Conservation (phyloP, 2,797 vertebrate species). For the Megalops cyprinoides region DNA sequence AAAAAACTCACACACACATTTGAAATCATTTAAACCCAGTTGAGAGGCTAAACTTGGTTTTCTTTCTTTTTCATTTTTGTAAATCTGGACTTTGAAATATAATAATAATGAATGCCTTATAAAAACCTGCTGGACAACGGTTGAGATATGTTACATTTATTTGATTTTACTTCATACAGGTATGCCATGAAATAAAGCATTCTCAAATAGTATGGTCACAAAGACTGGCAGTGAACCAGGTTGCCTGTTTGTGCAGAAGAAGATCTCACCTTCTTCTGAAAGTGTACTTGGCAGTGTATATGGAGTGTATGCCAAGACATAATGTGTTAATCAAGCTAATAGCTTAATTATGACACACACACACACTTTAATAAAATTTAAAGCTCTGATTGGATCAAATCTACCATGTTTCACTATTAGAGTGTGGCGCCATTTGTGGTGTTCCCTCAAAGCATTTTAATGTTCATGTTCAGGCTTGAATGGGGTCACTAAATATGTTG, state of each 20-base stretch:
- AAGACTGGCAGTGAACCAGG: constrained; percentile 1
- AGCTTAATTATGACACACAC: constrained; percentile 15
- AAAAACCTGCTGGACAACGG: not conserved
- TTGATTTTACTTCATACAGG: not conserved
- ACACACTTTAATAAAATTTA: not conserved
- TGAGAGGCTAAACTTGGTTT: not conserved
- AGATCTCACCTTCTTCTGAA: not conserved
- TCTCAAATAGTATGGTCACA: not conserved
- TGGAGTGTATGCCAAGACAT: not conserved
- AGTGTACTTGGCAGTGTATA: not conserved
- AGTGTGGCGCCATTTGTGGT: constrained; percentile 45
- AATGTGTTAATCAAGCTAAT: constrained; percentile 21
- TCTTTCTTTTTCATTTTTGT: not conserved
- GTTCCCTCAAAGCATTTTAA: constrained; percentile 42
- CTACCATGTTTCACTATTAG: constrained; percentile 28
- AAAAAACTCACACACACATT: not conserved
- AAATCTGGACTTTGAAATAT: not conserved
- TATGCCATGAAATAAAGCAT: not conserved
- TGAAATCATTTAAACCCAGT: not conserved
- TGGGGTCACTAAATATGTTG: constrained; percentile 33
- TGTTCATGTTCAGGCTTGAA: constrained; percentile 36
- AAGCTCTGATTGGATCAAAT: constrained; percentile 1
- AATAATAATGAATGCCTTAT: not conserved
- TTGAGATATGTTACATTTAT: not conserved
- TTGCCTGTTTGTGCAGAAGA: not conserved